Percentiles rank a stretch among this genome's conserved stretches.
Conservation (phyloP, 2,113 vertebrate species). For the Cricetomys ansorgei region DNA sequence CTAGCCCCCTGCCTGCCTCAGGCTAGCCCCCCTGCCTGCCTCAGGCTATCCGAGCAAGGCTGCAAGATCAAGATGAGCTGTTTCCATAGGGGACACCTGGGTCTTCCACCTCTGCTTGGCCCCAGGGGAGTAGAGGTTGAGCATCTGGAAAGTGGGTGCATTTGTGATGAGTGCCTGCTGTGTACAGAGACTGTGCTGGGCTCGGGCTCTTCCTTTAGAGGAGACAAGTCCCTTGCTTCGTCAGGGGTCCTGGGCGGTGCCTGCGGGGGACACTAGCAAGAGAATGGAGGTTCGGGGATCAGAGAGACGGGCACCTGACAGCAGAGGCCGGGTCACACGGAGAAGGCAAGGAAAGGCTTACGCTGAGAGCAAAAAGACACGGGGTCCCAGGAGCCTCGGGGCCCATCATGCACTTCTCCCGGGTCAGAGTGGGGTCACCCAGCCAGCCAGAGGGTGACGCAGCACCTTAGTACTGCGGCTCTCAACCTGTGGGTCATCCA, state of each 20-base stretch:
- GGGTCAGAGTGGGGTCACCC: not conserved
- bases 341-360: not conserved
- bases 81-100: not conserved
- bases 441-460: not conserved
- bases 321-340: not conserved
- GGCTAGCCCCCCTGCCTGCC: not conserved
- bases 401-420: rapidly evolving
- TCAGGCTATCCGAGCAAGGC: not conserved
- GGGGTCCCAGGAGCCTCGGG: not conserved
- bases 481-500: too few species aligned
- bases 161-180: not conserved
- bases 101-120: too few species aligned
- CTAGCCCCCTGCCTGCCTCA: not conserved
- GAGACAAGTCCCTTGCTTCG: not conserved
- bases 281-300: not conserved
- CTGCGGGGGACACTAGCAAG: not conserved
- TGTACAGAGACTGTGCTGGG: not conserved
- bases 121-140: rapidly evolving
- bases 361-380: not conserved
- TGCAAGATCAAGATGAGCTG: not conserved
- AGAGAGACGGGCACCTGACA: too few species aligned
- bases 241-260: too few species aligned
- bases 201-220: not conserved
- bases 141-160: not conserved
- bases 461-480: not conserved